These are phyloP conservation scores for Epiperipatus broadwayi DNA, from an alignment of 2,888 invertebrate species.

Conservation along the genomic window DNA sequence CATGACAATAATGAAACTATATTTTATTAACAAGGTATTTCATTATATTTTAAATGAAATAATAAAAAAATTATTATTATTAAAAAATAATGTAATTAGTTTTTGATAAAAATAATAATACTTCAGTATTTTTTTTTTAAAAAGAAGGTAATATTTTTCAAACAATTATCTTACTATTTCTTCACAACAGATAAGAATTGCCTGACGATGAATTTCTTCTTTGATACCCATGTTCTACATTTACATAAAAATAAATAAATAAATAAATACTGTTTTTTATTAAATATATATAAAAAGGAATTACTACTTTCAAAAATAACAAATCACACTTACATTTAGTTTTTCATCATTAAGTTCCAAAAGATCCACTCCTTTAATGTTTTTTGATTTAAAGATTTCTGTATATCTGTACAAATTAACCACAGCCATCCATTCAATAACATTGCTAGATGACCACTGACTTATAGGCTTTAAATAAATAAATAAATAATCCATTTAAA, in stretches of 20 bases:
- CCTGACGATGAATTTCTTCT: constrained; percentile 49
- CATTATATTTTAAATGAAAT: no score
- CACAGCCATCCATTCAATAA: constrained; percentile 55
- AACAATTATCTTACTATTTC: no score
- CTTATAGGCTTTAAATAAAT: constrained; percentile 40
- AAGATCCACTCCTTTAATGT: constrained; percentile 47
- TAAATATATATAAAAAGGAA: constrained; percentile 10
- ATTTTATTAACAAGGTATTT: no score
- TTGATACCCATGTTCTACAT: constrained; percentile 55
- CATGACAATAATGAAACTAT: no score
- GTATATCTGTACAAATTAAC: constrained; percentile 49
- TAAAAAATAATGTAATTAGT: no score
- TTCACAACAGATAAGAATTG: constrained; percentile 45
- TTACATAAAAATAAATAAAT: constrained; percentile 22
- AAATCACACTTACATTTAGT: constrained; percentile 37
- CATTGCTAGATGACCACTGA: constrained; percentile 48
- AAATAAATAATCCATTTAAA: constrained; percentile 15
- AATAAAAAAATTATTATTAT: no score
- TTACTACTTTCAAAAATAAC: constrained; percentile 6
- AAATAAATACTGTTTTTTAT: constrained; percentile 10
- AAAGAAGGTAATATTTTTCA: no score
- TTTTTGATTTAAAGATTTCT: constrained; percentile 47
- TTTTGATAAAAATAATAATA: no score
- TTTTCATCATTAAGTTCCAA: constrained; percentile 43
- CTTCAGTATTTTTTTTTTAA: no score